Percentiles rank a stretch among this genome's conserved stretches.
These are phyloP conservation scores for Cynopterus sphinx DNA, from an alignment of 2,797 vertebrate genomes.

Conservation along the genomic window DNA sequence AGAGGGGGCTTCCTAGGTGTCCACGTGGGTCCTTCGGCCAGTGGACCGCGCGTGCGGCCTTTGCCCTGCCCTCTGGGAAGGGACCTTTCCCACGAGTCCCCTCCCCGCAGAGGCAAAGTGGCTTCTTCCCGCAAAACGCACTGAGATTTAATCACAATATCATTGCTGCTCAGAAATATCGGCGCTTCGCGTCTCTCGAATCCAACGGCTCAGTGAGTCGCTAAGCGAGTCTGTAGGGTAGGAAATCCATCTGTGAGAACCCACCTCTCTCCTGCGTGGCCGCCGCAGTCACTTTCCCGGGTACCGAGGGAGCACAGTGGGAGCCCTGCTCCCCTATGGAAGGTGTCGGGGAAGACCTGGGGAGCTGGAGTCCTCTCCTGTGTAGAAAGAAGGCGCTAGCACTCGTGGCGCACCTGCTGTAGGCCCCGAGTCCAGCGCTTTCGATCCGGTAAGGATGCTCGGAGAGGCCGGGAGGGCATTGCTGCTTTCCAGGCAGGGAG, in stretches of 20 bases:
- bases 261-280: slow-evolving; percentile 66
- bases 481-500: background rate
- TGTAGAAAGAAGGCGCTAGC: background rate
- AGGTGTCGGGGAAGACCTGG: slow-evolving; percentile 32
- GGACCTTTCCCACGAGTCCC: slow-evolving; percentile 44
- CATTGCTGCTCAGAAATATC: slow-evolving; percentile 82
- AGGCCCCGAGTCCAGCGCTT: background rate
- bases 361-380: background rate
- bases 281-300: slow-evolving; percentile 76
- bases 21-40: background rate
- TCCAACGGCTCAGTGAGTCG: slow-evolving; percentile 81
- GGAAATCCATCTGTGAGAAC: slow-evolving; percentile 68
- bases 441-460: too few relatives aligned
- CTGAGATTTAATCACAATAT: slow-evolving; percentile 83
- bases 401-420: background rate
- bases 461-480: background rate
- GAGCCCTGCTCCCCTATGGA: slow-evolving; percentile 47
- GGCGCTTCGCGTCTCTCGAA: slow-evolving; percentile 82
- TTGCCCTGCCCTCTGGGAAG: background rate
- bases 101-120: slow-evolving; percentile 63
- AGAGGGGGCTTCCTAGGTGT: background rate
- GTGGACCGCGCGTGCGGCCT: background rate
- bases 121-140: slow-evolving; percentile 75
- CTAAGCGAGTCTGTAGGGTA: slow-evolving; percentile 78
- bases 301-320: slow-evolving; percentile 70